phyloP scores from a whole-genome alignment of 1,140 invertebrate species.

The Drosophila lini region DNA sequence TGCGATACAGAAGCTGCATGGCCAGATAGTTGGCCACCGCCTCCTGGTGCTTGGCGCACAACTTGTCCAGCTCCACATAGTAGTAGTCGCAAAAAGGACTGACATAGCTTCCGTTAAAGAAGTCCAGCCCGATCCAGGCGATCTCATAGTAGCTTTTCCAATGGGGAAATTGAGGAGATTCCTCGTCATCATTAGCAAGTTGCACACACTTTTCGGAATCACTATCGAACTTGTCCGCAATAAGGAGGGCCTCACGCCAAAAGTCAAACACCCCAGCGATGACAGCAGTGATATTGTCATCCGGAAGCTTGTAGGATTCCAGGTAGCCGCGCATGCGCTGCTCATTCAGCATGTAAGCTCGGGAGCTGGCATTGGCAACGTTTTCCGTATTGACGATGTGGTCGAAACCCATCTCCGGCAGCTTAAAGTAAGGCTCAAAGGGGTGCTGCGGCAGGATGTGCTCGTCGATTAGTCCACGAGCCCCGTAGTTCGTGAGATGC shows the following conservation, averaged over 20 bases:
- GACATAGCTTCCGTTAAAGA: not conserved
- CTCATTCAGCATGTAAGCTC: conserved; percentile 64
- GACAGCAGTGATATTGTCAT: conserved; percentile 42
- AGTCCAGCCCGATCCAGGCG: conserved; percentile 57
- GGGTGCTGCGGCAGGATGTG: conserved; percentile 58
- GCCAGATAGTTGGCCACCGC: conserved; percentile 76
- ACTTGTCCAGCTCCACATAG: conserved; percentile 59
- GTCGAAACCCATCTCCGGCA: conserved; percentile 76
- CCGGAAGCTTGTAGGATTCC: conserved; percentile 43
- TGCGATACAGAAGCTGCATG: conserved; percentile 60
- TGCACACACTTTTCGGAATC: conserved; percentile 33
- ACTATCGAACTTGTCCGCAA: conserved; percentile 56
- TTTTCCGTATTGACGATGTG: conserved; percentile 69
- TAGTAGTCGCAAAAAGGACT: conserved; percentile 51
- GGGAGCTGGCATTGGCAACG: conserved; percentile 51
- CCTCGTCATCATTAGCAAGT: not conserved
- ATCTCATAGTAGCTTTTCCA: conserved; percentile 71
- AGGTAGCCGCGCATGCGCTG: conserved; percentile 65
- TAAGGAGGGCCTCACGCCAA: conserved; percentile 53
- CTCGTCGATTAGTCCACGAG: conserved; percentile 53
- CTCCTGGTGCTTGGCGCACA: conserved; percentile 54
- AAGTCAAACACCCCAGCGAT: conserved; percentile 65
- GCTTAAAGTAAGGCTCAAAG: conserved; percentile 65
- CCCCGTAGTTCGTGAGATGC: conserved; percentile 68
- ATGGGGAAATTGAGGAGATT: conserved; percentile 3